Conservation (phyloP, 2,888 invertebrate species). For the Ormyrus thymus region DNA sequence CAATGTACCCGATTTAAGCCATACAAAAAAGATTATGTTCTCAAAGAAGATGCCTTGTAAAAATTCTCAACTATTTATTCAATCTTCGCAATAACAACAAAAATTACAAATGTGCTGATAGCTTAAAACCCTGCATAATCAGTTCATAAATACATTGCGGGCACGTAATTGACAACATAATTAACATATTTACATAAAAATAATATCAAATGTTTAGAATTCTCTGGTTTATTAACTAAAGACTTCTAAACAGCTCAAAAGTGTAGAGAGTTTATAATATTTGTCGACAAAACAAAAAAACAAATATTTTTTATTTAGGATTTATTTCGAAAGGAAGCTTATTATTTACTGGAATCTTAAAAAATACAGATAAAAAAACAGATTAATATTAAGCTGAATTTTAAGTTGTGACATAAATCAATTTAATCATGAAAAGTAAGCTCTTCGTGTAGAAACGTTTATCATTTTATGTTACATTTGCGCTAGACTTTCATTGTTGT, state of each 20-base stretch:
- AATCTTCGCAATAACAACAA: constrained; percentile 45
- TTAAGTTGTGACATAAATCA: no score
- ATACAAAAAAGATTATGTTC: constrained; percentile 40
- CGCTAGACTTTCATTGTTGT: no score
- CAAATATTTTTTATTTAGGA: no score
- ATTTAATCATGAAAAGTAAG: no score
- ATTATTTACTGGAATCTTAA: no score
- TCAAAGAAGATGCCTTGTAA: background rate
- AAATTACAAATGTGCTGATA: constrained; percentile 47
- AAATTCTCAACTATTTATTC: constrained; percentile 43
- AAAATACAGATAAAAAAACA: no score
- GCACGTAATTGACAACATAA: constrained; percentile 42
- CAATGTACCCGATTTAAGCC: constrained; percentile 18
- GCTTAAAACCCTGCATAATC: constrained; percentile 17
- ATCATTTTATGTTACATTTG: no score
- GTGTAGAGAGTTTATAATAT: background rate
- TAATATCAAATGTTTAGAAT: constrained; percentile 46
- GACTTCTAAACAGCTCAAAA: background rate
- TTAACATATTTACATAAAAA: constrained; percentile 51
- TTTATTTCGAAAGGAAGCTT: no score
- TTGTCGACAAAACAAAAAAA: background rate
- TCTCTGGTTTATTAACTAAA: constrained; percentile 12
- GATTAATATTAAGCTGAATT: no score
- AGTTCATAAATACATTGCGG: constrained; percentile 50
- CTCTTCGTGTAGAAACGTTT: no score